Evolutionary conservation across 2,888 invertebrate species (phyloP).

Genomic region (Taphrorychus bicolor): DNA sequence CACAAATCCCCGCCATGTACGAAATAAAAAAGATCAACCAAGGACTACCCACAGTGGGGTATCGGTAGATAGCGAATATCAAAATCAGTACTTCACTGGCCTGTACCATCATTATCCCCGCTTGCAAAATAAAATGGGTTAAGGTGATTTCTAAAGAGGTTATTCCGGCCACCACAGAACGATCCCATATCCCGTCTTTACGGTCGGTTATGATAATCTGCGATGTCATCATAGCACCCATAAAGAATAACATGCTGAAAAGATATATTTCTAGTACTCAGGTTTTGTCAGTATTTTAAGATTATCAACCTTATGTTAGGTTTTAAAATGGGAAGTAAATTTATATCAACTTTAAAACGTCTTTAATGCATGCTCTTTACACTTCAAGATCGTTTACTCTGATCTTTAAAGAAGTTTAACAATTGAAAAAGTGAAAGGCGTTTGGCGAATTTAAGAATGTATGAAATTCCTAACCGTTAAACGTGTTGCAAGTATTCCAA

Average conservation of each 20-base stretch:
- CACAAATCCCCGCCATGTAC: conserved; percentile 78
- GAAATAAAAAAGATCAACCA: conserved; percentile 68
- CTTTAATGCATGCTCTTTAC: too few species aligned
- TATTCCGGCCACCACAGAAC: conserved; percentile 87
- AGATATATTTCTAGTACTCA: not conserved
- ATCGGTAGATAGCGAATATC: conserved; percentile 67
- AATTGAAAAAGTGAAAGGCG: too few species aligned
- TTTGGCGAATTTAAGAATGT: too few species aligned
- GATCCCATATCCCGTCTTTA: conserved; percentile 85
- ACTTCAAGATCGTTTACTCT: too few species aligned
- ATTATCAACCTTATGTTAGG: too few species aligned
- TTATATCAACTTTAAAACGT: too few species aligned
- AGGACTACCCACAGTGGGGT: conserved; percentile 69
- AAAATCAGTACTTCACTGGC: conserved; percentile 67
- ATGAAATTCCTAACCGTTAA: too few species aligned
- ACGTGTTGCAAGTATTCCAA: too few species aligned
- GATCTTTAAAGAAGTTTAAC: too few species aligned
- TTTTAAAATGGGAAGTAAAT: too few species aligned
- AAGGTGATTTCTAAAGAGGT: conserved; percentile 79
- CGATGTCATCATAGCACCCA: conserved; percentile 84
- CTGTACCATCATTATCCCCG: conserved; percentile 70
- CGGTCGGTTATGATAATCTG: conserved; percentile 78
- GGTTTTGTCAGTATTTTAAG: not conserved
- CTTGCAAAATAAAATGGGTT: conserved; percentile 81
- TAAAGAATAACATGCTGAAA: conserved; percentile 80